Conservation (phyloP, 92 coral and sea anemone species). For the Meandrina meandrites region DNA sequence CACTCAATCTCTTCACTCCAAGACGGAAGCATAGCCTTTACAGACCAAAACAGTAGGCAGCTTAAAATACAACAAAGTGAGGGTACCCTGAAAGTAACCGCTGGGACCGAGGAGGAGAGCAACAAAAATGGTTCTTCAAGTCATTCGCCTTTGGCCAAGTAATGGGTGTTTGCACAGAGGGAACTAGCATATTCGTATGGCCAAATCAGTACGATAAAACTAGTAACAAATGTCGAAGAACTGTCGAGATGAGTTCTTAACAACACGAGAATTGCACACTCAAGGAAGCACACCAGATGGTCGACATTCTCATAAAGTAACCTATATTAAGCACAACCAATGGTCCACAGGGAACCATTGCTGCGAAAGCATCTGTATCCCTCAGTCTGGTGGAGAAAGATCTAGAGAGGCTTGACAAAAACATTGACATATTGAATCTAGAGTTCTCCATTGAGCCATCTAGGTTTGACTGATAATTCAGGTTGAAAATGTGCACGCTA, state of each 20-base stretch:
- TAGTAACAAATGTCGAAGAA: slow-evolving; percentile 35
- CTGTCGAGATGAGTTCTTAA: slow-evolving; percentile 3
- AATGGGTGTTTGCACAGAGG: slow-evolving; percentile 38
- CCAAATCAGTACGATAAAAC: slow-evolving; percentile 36
- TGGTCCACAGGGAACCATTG: slow-evolving; percentile 50
- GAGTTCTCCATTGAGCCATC: slow-evolving; percentile 31
- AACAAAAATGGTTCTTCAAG: slow-evolving; percentile 50
- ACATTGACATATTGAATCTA: not conserved
- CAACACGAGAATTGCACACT: slow-evolving; percentile 14
- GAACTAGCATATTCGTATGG: slow-evolving; percentile 39
- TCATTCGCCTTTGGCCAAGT: slow-evolving; percentile 44
- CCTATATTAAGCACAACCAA: slow-evolving; percentile 17
- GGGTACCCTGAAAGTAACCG: slow-evolving; percentile 28
- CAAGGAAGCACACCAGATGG: slow-evolving; percentile 41
- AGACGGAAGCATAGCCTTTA: slow-evolving; percentile 38
- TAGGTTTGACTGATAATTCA: slow-evolving; percentile 30
- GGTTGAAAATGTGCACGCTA: too few species aligned
- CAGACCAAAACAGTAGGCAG: slow-evolving; percentile 38
- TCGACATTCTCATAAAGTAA: slow-evolving; percentile 20
- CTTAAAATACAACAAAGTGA: slow-evolving; percentile 15
- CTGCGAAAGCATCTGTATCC: slow-evolving; percentile 43
- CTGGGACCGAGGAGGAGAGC: slow-evolving; percentile 47
- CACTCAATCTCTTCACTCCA: slow-evolving; percentile 32
- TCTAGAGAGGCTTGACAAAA: slow-evolving; percentile 15
- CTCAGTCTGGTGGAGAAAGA: slow-evolving; percentile 42